Evolutionary conservation across 2,113 vertebrate genomes (phyloP).

Genomic region (Vicugna pacos): DNA sequence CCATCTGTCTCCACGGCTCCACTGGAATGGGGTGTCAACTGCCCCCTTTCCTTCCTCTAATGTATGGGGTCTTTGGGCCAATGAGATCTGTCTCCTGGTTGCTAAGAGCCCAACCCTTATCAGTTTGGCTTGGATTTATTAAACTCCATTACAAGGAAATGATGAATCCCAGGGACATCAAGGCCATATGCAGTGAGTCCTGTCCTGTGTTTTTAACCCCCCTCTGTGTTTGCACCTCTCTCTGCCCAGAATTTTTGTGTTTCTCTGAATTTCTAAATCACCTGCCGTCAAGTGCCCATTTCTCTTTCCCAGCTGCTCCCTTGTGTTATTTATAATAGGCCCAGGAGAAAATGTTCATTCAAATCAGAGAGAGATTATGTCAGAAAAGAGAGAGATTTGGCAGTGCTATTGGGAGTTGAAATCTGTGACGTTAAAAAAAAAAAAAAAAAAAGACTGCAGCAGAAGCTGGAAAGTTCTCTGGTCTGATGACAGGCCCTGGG

Average conservation of each 20-base stretch:
- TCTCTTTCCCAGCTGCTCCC: conserved; percentile 60
- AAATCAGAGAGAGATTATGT: conserved; percentile 52
- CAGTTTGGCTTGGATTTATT: conserved; percentile 71
- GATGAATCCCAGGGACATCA: conserved; percentile 72
- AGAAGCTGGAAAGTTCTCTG: conserved; percentile 15
- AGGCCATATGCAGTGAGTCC: conserved; percentile 56
- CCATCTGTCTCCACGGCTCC: not conserved
- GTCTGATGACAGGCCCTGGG: not conserved
- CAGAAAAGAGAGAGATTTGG: conserved; percentile 52
- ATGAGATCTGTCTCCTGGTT: not conserved
- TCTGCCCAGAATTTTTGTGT: conserved; percentile 77
- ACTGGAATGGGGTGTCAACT: not conserved
- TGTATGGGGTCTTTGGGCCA: not conserved
- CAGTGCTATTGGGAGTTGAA: conserved; percentile 65
- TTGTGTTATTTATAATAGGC: conserved; percentile 68
- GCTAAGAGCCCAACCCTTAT: conserved; percentile 53
- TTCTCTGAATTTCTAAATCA: conserved; percentile 73
- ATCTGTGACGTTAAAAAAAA: not conserved
- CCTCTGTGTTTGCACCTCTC: conserved; percentile 72
- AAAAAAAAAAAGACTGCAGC: conserved; percentile 36
- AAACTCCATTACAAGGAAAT: conserved; percentile 63
- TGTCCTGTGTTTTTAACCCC: conserved; percentile 72
- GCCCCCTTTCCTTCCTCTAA: not conserved
- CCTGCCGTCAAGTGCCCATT: conserved; percentile 71
- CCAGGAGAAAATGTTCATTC: conserved; percentile 64